Percentiles rank a stretch among this genome's conserved stretches.
Evolutionary conservation across 2,888 invertebrate genomes (phyloP).

Genomic region (Cryptus armator): DNA sequence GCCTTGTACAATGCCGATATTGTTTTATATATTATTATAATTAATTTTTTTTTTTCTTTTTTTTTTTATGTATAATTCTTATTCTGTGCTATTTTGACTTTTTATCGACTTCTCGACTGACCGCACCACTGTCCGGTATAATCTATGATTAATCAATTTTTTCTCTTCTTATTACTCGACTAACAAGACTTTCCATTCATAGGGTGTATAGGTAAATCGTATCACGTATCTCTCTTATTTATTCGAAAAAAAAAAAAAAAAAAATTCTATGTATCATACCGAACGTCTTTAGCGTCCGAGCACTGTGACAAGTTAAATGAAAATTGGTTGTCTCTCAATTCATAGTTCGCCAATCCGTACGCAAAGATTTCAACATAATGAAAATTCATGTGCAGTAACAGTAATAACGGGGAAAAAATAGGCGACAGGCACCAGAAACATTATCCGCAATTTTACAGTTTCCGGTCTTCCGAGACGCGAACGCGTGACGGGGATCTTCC

Average conservation of each 20-base stretch:
- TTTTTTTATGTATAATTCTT: slow-evolving; percentile 73
- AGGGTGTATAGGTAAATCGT: slow-evolving; percentile 23
- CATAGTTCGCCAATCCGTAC: slow-evolving; percentile 1
- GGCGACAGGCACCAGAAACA: slow-evolving; percentile 10
- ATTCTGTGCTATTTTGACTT: slow-evolving; percentile 82
- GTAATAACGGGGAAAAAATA: not conserved
- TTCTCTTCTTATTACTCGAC: slow-evolving; percentile 69
- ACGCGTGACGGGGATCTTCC: slow-evolving; percentile 33
- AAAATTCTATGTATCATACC: not conserved
- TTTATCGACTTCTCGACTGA: slow-evolving; percentile 78
- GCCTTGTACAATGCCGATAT: slow-evolving; percentile 74
- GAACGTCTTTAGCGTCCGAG: not conserved
- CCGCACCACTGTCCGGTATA: slow-evolving; percentile 72
- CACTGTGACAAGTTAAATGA: slow-evolving; percentile 7
- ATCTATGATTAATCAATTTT: slow-evolving; percentile 61
- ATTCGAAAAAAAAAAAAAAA: slow-evolving; percentile 13
- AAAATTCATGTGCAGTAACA: not conserved
- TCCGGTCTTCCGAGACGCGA: slow-evolving; percentile 50
- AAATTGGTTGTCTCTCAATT: not conserved
- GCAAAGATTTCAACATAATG: slow-evolving; percentile 6
- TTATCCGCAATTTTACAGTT: slow-evolving; percentile 53
- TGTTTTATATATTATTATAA: slow-evolving; percentile 45
- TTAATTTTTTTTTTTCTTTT: slow-evolving; percentile 1
- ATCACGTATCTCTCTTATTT: not conserved
- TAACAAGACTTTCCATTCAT: slow-evolving; percentile 66